Evolutionary conservation across 2,113 vertebrate species (phyloP).

Genomic region (Ciconia maguari): DNA sequence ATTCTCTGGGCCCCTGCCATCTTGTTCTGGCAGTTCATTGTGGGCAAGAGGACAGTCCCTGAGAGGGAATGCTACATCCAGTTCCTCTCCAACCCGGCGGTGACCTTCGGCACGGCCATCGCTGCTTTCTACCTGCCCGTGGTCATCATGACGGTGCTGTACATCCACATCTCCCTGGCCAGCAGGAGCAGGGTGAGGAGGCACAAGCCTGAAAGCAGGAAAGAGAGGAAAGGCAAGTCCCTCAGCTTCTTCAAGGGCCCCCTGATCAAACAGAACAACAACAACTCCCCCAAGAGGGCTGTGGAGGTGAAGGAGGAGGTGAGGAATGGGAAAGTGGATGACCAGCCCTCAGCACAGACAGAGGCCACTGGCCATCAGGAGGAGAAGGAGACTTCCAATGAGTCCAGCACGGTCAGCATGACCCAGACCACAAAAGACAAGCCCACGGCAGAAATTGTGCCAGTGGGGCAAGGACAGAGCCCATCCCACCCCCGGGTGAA

Average conservation of each 20-base stretch:
- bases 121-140: conserved; percentile 98
- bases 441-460: conserved; percentile 71
- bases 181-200: conserved; percentile 93
- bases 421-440: conserved; percentile 87
- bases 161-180: conserved; percentile 95
- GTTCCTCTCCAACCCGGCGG: conserved; percentile 94
- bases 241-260: conserved; percentile 86
- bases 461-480: conserved; percentile 71
- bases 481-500: conserved; percentile 70
- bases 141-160: conserved; percentile 97
- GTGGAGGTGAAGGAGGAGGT: conserved; percentile 77
- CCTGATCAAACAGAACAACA: conserved; percentile 85
- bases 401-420: conserved; percentile 93
- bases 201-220: conserved; percentile 87
- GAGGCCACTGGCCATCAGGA: conserved; percentile 74
- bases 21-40: conserved; percentile 98
- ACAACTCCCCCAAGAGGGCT: conserved; percentile 81
- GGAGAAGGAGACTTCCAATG: conserved; percentile 96
- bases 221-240: conserved; percentile 86
- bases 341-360: conserved; percentile 72
- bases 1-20: conserved; percentile 97
- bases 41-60: conserved; percentile 90
- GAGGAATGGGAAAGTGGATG: conserved; percentile 88
- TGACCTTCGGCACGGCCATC: conserved; percentile 95
- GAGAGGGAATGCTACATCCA: conserved; percentile 93